Evolutionary conservation across 2,113 vertebrate species (phyloP).

Genomic region (mouse (Mus musculus)): DNA sequence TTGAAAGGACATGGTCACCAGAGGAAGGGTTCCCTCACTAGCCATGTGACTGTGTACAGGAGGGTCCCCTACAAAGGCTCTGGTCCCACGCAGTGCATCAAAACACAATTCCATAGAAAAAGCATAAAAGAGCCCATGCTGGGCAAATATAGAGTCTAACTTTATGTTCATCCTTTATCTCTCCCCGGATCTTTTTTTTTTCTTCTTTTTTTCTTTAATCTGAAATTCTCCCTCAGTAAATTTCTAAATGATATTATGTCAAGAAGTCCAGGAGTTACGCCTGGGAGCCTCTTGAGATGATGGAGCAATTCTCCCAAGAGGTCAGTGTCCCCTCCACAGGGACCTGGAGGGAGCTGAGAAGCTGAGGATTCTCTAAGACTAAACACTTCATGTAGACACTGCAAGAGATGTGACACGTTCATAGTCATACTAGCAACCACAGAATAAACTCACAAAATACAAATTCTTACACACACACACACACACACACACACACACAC

Average conservation of each 20-base stretch:
- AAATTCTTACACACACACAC: neutral
- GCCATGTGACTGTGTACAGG: neutral
- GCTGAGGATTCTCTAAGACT: neutral
- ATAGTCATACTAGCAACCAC: fast-evolving
- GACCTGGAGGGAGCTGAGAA: neutral
- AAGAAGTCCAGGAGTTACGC: neutral
- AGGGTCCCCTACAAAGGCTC: neutral
- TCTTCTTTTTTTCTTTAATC: neutral
- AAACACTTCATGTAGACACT: neutral
- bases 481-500: neutral
- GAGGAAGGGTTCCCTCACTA: conserved; percentile 13
- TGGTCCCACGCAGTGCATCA: fast-evolving
- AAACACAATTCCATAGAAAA: neutral
- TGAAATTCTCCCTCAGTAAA: neutral
- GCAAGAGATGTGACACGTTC: neutral
- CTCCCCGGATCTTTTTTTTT: neutral
- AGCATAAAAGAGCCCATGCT: neutral
- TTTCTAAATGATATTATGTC: neutral
- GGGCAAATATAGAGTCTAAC: neutral
- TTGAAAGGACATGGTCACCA: conserved; percentile 9
- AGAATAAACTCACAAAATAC: neutral
- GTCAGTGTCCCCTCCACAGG: neutral
- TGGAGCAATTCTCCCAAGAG: neutral
- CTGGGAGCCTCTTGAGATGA: neutral
- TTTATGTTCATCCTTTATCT: neutral